Conservation (phyloP, 2,797 vertebrate species). For the Coregonus ussuriensis region DNA sequence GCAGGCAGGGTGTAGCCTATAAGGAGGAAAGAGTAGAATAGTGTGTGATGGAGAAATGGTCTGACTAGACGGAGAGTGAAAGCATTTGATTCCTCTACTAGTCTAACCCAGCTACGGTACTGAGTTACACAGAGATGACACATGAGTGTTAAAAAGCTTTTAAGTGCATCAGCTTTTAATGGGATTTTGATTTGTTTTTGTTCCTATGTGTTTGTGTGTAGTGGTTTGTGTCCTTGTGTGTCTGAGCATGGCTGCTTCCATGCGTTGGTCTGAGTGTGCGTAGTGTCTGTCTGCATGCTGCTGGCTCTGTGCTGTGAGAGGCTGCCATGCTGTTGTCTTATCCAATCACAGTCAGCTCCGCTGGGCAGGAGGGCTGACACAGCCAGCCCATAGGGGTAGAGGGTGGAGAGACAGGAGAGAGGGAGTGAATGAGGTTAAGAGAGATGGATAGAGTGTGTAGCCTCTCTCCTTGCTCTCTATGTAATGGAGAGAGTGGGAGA, state of each 20-base stretch:
- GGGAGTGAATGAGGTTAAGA: conserved; percentile 15
- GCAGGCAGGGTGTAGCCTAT: background rate
- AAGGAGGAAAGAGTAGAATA: too few relatives aligned
- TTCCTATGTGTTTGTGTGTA: conserved; percentile 7
- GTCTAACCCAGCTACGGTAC: background rate
- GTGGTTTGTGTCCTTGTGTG: background rate
- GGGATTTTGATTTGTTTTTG: background rate
- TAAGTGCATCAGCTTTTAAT: background rate
- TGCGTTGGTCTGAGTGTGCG: conserved; percentile 30
- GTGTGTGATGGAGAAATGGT: conserved; percentile 11
- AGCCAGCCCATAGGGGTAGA: conserved; percentile 15
- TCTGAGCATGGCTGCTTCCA: background rate
- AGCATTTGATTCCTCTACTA: background rate
- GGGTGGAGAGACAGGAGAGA: conserved; percentile 27
- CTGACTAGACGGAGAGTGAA: background rate
- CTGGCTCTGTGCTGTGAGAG: conserved; percentile 49
- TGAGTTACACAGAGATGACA: background rate
- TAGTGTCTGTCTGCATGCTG: conserved; percentile 41
- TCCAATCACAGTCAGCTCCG: conserved; percentile 61
- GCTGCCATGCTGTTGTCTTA: conserved; percentile 58
- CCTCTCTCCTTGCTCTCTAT: too few relatives aligned
- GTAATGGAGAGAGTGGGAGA: background rate
- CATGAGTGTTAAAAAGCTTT: background rate
- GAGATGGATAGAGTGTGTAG: background rate
- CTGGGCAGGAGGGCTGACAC: conserved; percentile 51